Conservation (phyloP, 2,113 vertebrate species). For the Amazona guildingii region DNA sequence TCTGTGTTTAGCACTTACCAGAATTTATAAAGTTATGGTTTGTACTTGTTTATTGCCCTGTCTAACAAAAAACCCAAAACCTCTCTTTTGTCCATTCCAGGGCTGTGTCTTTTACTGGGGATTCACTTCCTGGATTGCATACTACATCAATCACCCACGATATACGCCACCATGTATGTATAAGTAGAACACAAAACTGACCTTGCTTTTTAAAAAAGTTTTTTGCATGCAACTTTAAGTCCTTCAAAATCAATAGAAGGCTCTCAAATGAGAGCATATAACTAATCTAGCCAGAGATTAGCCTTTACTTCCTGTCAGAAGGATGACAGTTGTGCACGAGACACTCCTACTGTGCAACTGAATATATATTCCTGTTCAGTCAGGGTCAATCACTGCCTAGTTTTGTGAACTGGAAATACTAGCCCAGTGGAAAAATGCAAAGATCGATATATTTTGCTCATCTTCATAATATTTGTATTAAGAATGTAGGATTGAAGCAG, state of each 20-base stretch:
- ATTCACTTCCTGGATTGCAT: conserved; percentile 79
- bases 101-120: conserved; percentile 81
- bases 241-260: not conserved
- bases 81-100: conserved; percentile 56
- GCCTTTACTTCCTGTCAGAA: not conserved
- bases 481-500: not conserved
- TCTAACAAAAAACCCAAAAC: not conserved
- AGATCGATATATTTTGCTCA: not conserved
- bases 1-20: not conserved
- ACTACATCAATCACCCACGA: conserved; percentile 81
- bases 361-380: rapidly evolving
- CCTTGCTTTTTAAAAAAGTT: not conserved
- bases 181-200: not conserved
- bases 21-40: not conserved
- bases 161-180: conserved; percentile 82
- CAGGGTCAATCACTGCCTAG: rapidly evolving
- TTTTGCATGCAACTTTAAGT: not conserved
- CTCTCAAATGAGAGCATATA: not conserved
- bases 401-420: not conserved
- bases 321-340: not conserved
- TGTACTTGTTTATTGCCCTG: not conserved
- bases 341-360: not conserved
- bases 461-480: not conserved
- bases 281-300: not conserved
- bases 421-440: not conserved